These are phyloP conservation scores for Neotoxoptera formosana DNA, from an alignment of 1,140 invertebrate genomes.

Conservation along the genomic window DNA sequence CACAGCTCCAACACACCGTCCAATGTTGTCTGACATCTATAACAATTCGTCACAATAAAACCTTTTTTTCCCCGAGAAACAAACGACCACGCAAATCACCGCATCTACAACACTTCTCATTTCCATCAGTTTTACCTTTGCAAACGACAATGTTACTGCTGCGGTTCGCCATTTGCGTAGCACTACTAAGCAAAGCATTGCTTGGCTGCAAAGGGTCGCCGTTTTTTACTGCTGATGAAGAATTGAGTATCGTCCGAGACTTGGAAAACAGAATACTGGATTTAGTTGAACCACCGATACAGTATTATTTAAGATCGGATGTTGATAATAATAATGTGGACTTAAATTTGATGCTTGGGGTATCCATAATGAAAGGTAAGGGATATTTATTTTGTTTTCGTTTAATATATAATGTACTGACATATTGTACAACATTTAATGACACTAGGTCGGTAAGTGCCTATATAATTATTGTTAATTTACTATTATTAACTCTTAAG, in stretches of 20 bases:
- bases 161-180: not conserved
- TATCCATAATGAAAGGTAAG: constrained; percentile 46
- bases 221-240: not conserved
- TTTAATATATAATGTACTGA: not conserved
- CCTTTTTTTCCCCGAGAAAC: not conserved
- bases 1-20: not conserved
- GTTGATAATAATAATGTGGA: not conserved
- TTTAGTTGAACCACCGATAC: not conserved
- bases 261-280: not conserved
- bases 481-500: no score
- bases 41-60: constrained; percentile 45
- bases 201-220: not conserved
- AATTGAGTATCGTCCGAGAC: not conserved
- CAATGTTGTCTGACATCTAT: not conserved
- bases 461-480: no score
- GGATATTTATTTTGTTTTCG: not conserved
- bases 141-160: not conserved
- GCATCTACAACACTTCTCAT: not conserved
- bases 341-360: constrained; percentile 31
- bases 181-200: not conserved
- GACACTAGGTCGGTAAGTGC: no score
- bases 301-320: not conserved
- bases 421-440: not conserved
- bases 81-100: not conserved
- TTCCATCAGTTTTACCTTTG: not conserved